Evolutionary conservation across 2,888 invertebrate genomes (phyloP).

Genomic region (Drosophila mimetica): DNA sequence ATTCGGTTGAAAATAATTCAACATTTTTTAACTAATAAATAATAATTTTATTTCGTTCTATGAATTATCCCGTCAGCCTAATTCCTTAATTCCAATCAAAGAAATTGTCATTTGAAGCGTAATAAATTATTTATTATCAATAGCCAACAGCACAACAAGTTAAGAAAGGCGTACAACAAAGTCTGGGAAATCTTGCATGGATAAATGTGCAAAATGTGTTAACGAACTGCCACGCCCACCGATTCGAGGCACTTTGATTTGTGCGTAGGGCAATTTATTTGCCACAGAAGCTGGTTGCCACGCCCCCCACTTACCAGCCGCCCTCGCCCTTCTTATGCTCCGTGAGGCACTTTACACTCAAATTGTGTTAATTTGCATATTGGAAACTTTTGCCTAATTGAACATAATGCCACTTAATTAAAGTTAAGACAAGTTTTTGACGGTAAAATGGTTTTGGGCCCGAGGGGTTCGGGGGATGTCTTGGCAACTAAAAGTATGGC

Average conservation of each 20-base stretch:
- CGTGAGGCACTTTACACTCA: slow-evolving; percentile 61
- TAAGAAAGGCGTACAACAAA: slow-evolving; percentile 4
- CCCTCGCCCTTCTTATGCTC: background rate
- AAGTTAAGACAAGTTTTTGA: slow-evolving; percentile 63
- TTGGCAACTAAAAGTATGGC: slow-evolving; percentile 47
- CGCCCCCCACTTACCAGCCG: slow-evolving; percentile 2
- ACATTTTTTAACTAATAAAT: no score
- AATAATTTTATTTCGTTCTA: no score
- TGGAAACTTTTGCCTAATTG: slow-evolving; percentile 77
- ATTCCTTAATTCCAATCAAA: background rate
- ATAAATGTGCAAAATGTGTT: slow-evolving; percentile 44
- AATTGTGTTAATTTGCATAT: slow-evolving; percentile 76
- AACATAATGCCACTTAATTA: slow-evolving; percentile 79
- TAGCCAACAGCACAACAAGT: slow-evolving; percentile 14
- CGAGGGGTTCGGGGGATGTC: slow-evolving; percentile 13
- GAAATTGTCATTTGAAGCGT: slow-evolving; percentile 16
- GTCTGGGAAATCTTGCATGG: slow-evolving; percentile 30
- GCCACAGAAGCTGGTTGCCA: slow-evolving; percentile 29
- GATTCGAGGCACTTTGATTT: slow-evolving; percentile 55
- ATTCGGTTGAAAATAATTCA: no score
- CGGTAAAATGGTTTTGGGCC: slow-evolving; percentile 38
- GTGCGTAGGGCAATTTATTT: slow-evolving; percentile 64
- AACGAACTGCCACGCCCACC: slow-evolving; percentile 55
- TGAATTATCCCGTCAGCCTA: background rate
- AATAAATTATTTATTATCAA: slow-evolving; percentile 55